A percentile compares a stretch with the other conserved stretches of the same genome.
phyloP scores from a whole-genome alignment of 2,113 vertebrate species.

The Notothenia coriiceps region DNA sequence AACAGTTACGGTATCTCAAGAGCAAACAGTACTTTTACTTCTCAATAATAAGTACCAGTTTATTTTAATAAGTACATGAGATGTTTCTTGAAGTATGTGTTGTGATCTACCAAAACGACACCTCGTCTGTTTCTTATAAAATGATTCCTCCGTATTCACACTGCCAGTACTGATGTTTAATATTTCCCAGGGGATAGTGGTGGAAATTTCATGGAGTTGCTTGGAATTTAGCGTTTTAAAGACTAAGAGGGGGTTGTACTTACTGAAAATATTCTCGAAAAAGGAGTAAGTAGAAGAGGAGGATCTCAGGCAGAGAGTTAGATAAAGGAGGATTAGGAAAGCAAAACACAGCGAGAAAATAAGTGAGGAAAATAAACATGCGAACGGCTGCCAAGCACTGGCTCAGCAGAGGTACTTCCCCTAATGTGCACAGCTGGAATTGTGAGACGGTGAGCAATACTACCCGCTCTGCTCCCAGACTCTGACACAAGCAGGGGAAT shows the following conservation, averaged over 20 bases:
- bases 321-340: conserved; percentile 55
- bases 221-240: conserved; percentile 54
- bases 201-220: conserved; percentile 29
- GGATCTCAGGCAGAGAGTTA: conserved; percentile 33
- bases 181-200: conserved; percentile 8
- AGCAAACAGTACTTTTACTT: not conserved
- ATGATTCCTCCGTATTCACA: conserved; percentile 19
- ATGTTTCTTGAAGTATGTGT: not conserved
- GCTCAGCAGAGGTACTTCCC: conserved; percentile 80
- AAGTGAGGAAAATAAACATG: conserved; percentile 77
- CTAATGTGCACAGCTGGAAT: conserved; percentile 82
- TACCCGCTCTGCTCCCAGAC: conserved; percentile 77
- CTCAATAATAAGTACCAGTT: not conserved
- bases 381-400: conserved; percentile 70
- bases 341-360: conserved; percentile 54
- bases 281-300: conserved; percentile 42
- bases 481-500: conserved; percentile 84
- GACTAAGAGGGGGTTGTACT: conserved; percentile 56
- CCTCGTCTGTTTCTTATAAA: conserved; percentile 3
- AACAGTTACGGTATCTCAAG: not conserved
- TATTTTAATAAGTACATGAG: not conserved
- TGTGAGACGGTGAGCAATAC: conserved; percentile 81
- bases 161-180: conserved; percentile 21
- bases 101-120: conserved; percentile 2
- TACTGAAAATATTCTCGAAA: conserved; percentile 67